phyloP scores from a whole-genome alignment of 2,888 invertebrate genomes.

The Drosophila mimetica region DNA sequence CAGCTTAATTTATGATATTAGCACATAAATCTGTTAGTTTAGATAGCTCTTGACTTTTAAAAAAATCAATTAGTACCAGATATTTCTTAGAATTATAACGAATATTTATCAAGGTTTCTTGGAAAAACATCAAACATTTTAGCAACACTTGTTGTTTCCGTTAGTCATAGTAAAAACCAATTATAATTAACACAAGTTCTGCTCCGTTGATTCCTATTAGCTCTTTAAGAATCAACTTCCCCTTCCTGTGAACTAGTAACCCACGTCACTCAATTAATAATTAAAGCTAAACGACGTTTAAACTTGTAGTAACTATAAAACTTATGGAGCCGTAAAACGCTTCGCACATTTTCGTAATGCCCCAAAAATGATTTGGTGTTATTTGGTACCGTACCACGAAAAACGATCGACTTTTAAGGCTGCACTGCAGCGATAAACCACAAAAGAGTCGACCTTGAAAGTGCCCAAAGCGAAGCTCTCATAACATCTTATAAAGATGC shows the following conservation, averaged over 20 bases:
- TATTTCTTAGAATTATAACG: background rate
- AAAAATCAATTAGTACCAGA: background rate
- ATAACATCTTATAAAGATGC: slow-evolving; percentile 71
- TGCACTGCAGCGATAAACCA: slow-evolving; percentile 32
- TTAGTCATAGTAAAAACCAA: slow-evolving; percentile 6
- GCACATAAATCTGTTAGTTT: too few relatives aligned
- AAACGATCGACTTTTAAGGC: background rate
- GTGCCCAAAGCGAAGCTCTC: slow-evolving; percentile 44
- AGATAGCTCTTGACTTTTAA: too few relatives aligned
- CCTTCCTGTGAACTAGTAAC: slow-evolving; percentile 34
- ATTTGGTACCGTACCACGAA: slow-evolving; percentile 7
- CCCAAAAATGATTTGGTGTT: background rate
- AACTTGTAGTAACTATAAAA: slow-evolving; percentile 8
- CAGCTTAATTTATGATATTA: too few relatives aligned
- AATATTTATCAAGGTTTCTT: slow-evolving; percentile 16
- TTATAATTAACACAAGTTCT: slow-evolving; percentile 14
- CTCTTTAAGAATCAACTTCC: slow-evolving; percentile 29
- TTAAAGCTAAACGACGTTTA: slow-evolving; percentile 24
- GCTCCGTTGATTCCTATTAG: slow-evolving; percentile 23
- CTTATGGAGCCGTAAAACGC: slow-evolving; percentile 18
- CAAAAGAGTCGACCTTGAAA: slow-evolving; percentile 65
- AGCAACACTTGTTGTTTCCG: slow-evolving; percentile 1
- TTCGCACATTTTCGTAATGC: background rate
- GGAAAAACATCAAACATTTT: background rate
- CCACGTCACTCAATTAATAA: slow-evolving; percentile 18